A percentile compares a stretch with the other conserved stretches of the same genome.
phyloP scores from a whole-genome alignment of 2,797 vertebrate species.

The Threskiornis aethiopicus region DNA sequence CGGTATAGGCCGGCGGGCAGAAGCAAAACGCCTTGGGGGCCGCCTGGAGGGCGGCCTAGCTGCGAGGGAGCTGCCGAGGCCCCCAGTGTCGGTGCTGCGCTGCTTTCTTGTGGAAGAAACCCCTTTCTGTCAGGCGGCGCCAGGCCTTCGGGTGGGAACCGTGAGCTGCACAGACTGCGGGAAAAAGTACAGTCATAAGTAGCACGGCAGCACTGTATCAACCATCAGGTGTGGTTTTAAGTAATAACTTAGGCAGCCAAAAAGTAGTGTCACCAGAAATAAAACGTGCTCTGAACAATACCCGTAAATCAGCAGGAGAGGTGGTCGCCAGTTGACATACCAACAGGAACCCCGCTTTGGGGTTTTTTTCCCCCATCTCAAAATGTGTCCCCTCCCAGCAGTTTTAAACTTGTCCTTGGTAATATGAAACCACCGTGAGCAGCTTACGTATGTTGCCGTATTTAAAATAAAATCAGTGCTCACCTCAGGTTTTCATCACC shows the following conservation, averaged over 20 bases:
- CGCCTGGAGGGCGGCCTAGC: too few relatives aligned
- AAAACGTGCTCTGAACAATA: background rate
- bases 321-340: fast-evolving
- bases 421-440: background rate
- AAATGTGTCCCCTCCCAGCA: background rate
- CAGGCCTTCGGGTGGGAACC: too few relatives aligned
- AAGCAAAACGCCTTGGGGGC: too few relatives aligned
- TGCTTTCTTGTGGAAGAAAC: too few relatives aligned
- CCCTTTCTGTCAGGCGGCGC: too few relatives aligned
- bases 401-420: background rate
- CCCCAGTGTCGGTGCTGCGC: too few relatives aligned
- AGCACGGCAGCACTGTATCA: fast-evolving
- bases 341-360: fast-evolving
- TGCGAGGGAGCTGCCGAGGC: too few relatives aligned
- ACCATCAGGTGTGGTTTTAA: background rate
- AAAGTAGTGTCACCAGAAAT: background rate
- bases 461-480: background rate
- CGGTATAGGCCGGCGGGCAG: too few relatives aligned
- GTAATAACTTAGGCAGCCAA: background rate
- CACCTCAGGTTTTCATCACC: background rate
- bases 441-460: fast-evolving
- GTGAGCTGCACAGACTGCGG: fast-evolving
- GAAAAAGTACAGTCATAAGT: fast-evolving
- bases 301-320: background rate
- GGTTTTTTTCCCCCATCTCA: fast-evolving